Base-by-base conservation (phyloP, 2,113 vertebrate genomes). In the Platycercus adscitus region DNA sequence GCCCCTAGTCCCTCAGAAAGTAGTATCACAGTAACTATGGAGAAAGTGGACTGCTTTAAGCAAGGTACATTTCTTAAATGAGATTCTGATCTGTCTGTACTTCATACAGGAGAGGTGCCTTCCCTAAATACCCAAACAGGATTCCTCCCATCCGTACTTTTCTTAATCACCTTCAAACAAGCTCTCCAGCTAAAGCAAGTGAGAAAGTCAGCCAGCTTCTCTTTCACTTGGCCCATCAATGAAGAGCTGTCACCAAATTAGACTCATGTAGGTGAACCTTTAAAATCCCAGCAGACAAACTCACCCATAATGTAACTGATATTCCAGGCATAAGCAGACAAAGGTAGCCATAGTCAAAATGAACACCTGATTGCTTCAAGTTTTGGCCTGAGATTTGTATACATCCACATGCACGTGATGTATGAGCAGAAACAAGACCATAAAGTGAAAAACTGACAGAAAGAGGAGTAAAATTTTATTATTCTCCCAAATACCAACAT, bases 331-430 rank as follows among this genome's bases (percentile, higher is more conserved):
- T 41, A 75, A 64, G 33, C 37, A 58, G 39, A 73, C 9, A 55
- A n/a, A 50, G 9, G 28, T 18, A 71, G 33, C 15, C 69, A 37
- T 2, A 13, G 61, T 28, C 33, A 75, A 89, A 61, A 35, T 16
- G 21, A 13, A 50, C 13, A 28, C 26, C 28, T 21, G 8, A 58
- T 17, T 41, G 29, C 39, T 65, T 70, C 31, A 52, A 37, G 23
- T 66, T 86, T 90, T 47, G 43, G 19, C 13, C 44, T 53, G 39
- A 52, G 15, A 28, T 83, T 78, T 46, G 17, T 47, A 46, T 16
- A 23, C 5, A 33, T 23, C 14, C 26, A 35, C 20, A 11, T 29
- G 28, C 0, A 0, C 0, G 0, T 33, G 26, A 13, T 24, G 13
- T 6, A 0, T 50, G 9, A 2, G 0, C 31, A 55, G 20, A 61